These are phyloP conservation scores for Collichthys lucidus DNA, from an alignment of 2,113 vertebrate species.

Conservation along the genomic window DNA sequence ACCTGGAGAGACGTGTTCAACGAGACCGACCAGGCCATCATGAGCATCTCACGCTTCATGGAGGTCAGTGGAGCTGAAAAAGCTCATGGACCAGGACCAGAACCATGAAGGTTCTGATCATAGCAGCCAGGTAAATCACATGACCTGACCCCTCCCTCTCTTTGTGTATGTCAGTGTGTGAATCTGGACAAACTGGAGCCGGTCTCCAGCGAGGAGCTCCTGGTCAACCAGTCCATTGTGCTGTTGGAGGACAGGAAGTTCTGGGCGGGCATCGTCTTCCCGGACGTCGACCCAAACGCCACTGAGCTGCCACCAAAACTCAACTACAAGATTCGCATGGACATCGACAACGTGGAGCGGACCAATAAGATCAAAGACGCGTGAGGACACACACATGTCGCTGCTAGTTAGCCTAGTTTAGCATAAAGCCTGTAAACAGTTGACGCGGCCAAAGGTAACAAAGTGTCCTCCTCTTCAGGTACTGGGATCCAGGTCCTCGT, in stretches of 20 bases:
- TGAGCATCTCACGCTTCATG: constrained; percentile 95
- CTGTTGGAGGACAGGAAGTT: constrained; percentile 94
- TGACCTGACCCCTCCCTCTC: not conserved
- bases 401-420: too few relatives aligned
- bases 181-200: constrained; percentile 96
- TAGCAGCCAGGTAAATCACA: not conserved
- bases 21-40: constrained; percentile 91
- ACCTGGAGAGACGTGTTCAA: constrained; percentile 96
- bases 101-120: too few relatives aligned
- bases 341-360: constrained; percentile 98
- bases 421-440: too few relatives aligned
- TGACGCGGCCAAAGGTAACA: too few relatives aligned
- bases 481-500: constrained; percentile 98
- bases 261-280: constrained; percentile 97
- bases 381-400: constrained; percentile 76
- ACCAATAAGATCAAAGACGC: constrained; percentile 99
- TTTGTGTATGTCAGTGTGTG: constrained; percentile 87
- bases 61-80: constrained; percentile 84
- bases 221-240: constrained; percentile 91
- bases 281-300: constrained; percentile 84
- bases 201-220: constrained; percentile 87
- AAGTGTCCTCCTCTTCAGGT: constrained; percentile 79
- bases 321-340: constrained; percentile 98
- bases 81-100: too few relatives aligned
- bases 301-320: constrained; percentile 88